Conservation (phyloP, 2,888 invertebrate species). For the Rhagonycha lutea region DNA sequence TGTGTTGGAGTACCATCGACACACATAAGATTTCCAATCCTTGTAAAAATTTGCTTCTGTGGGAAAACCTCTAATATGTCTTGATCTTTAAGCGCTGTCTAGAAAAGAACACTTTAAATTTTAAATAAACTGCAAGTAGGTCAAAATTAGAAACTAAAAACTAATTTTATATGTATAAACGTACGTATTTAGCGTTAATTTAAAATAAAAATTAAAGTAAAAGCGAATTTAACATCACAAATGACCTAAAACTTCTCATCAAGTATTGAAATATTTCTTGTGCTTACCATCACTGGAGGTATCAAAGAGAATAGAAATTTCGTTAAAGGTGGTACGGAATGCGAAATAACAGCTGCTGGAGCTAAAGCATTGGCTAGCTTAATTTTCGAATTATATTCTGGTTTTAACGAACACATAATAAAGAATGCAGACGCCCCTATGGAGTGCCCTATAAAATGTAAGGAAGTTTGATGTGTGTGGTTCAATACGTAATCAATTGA, state of each 20-base stretch:
- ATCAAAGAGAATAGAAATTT: conserved; percentile 15
- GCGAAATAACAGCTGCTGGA: conserved; percentile 47
- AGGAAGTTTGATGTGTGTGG: conserved; percentile 54
- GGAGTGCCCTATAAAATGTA: conserved; percentile 68
- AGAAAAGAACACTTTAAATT: conserved; percentile 24
- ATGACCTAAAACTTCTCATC: background rate
- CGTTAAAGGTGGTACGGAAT: conserved; percentile 12
- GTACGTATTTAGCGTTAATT: background rate
- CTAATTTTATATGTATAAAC: background rate
- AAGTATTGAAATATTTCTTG: background rate
- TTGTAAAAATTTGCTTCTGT: conserved; percentile 41
- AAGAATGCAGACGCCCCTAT: conserved; percentile 61
- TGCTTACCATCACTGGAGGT: conserved; percentile 28
- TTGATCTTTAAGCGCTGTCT: conserved; percentile 39
- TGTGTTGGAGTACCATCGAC: conserved; percentile 54
- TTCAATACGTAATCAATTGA: conserved; percentile 62
- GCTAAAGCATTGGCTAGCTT: conserved; percentile 48
- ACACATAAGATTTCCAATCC: conserved; percentile 52
- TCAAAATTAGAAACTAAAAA: background rate
- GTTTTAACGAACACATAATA: conserved; percentile 53
- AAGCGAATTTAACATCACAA: background rate
- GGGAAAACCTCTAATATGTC: conserved; percentile 49
- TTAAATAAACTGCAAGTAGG: background rate
- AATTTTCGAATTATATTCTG: conserved; percentile 51
- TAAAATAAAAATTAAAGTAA: background rate